These are phyloP conservation scores for Melikaiella ostensackeni DNA, from an alignment of 2,888 invertebrate genomes.

Conservation along the genomic window DNA sequence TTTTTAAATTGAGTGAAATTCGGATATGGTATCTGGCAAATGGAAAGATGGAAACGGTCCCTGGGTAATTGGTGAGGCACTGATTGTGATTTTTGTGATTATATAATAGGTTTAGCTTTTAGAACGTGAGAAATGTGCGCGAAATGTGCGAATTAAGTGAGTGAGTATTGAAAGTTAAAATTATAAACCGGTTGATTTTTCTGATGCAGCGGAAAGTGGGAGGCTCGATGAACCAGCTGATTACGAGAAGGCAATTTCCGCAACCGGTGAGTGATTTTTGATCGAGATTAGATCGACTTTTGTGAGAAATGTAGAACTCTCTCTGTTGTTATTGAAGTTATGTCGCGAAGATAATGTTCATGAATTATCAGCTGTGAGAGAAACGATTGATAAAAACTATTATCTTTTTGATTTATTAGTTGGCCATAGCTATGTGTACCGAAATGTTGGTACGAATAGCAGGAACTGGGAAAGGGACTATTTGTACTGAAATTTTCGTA, in stretches of 20 bases:
- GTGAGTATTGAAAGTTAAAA: constrained; percentile 31
- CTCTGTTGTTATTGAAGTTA: no score
- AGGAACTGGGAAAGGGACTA: no score
- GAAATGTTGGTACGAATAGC: no score
- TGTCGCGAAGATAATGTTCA: neutral
- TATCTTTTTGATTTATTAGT: neutral
- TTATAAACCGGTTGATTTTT: constrained; percentile 42
- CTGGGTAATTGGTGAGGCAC: constrained; percentile 52
- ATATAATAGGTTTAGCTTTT: constrained; percentile 27
- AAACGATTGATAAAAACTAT: neutral
- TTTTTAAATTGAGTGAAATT: neutral
- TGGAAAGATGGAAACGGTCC: constrained; percentile 45
- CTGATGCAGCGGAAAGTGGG: constrained; percentile 44
- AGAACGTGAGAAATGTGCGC: neutral
- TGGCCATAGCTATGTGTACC: neutral
- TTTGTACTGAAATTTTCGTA: no score
- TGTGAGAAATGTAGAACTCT: neutral
- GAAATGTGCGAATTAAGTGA: constrained; percentile 28
- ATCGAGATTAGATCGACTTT: neutral
- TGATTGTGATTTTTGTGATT: constrained; percentile 39
- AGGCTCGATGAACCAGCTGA: constrained; percentile 76
- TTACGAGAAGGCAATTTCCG: constrained; percentile 85
- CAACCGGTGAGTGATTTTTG: constrained; percentile 78
- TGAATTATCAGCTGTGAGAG: neutral
- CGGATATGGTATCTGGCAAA: constrained; percentile 49